Percentiles rank a stretch among this genome's conserved stretches.
These are phyloP conservation scores for Eleutherodactylus coqui DNA, from an alignment of 2,797 vertebrate genomes.

Conservation along the genomic window DNA sequence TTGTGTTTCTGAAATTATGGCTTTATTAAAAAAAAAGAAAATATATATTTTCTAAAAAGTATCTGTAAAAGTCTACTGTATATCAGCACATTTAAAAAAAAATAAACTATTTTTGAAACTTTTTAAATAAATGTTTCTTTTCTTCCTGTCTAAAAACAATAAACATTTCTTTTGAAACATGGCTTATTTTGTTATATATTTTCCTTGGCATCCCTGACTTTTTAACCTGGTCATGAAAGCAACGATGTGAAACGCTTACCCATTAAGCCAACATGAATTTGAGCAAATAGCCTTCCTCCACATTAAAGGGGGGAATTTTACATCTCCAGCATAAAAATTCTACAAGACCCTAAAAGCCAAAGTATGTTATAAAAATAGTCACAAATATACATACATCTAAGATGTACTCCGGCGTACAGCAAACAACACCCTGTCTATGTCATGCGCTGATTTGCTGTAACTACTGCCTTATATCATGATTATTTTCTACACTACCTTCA, in stretches of 20 bases:
- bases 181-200: not conserved
- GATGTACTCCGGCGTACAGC: not conserved
- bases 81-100: not conserved
- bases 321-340: constrained; percentile 35
- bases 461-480: constrained; percentile 29
- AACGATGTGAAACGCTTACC: constrained; percentile 24
- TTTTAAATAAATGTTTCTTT: too few species aligned
- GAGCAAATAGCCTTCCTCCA: constrained; percentile 19
- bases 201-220: not conserved
- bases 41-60: too few species aligned
- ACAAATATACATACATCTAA: constrained; percentile 8
- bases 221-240: constrained; percentile 30
- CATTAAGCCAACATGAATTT: constrained; percentile 34
- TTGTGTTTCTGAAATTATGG: too few species aligned
- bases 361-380: constrained; percentile 45
- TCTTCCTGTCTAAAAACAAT: too few species aligned
- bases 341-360: constrained; percentile 42
- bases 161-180: too few species aligned
- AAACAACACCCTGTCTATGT: constrained; percentile 18
- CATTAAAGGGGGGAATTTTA: constrained; percentile 32
- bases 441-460: constrained; percentile 24
- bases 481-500: not conserved
- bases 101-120: not conserved
- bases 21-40: too few species aligned
- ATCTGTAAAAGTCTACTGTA: not conserved